Conservation (phyloP, 2,113 vertebrate species). For the Etheostoma spectabile region DNA sequence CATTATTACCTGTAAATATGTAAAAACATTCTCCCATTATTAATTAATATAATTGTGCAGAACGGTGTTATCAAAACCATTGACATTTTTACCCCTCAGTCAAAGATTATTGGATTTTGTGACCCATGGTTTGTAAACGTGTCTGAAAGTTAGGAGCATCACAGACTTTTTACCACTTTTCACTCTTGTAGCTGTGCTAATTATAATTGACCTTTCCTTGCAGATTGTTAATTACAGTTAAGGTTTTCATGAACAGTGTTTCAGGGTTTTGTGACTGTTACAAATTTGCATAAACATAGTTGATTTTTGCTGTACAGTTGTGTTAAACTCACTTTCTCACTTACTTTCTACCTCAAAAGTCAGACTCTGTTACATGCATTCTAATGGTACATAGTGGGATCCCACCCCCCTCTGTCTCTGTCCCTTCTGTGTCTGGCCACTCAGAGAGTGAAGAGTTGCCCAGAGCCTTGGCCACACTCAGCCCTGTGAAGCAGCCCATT, state of each 20-base stretch:
- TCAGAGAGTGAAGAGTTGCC: conserved; percentile 47
- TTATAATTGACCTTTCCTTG: background rate
- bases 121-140: background rate
- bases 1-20: background rate
- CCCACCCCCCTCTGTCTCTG: conserved; percentile 11
- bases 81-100: background rate
- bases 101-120: background rate
- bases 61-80: background rate
- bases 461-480: conserved; percentile 41
- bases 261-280: background rate
- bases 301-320: background rate
- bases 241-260: background rate
- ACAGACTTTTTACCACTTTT: background rate
- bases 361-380: background rate
- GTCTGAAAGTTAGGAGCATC: background rate
- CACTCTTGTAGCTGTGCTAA: background rate
- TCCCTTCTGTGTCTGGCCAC: conserved; percentile 24
- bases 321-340: background rate
- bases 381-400: background rate
- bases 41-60: background rate
- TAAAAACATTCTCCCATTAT: background rate
- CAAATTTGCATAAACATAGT: background rate
- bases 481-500: conserved; percentile 55
- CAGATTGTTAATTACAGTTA: background rate
- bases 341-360: background rate